phyloP scores from a whole-genome alignment of 1,140 invertebrate species.

The Piezodorus guildinii region DNA sequence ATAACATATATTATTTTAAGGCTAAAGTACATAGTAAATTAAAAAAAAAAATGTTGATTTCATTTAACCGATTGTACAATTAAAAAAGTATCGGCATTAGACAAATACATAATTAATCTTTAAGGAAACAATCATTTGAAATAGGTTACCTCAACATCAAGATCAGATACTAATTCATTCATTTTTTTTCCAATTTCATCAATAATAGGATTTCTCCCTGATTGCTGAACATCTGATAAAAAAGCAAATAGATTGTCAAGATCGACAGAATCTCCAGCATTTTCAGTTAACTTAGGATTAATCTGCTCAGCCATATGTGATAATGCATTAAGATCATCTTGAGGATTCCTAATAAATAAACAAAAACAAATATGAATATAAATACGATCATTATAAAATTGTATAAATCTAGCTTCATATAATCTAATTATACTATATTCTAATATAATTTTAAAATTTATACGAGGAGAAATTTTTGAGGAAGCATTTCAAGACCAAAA shows the following conservation, averaged over 20 bases:
- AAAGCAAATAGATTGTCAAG: slow-evolving; percentile 90
- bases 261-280: slow-evolving; percentile 60
- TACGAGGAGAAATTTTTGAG: too few species aligned
- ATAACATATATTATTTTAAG: background rate
- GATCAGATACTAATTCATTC: slow-evolving; percentile 65
- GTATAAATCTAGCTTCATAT: too few species aligned
- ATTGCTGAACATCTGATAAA: slow-evolving; percentile 56
- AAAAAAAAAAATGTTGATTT: too few species aligned
- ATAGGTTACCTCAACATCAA: slow-evolving; percentile 49
- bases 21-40: too few species aligned
- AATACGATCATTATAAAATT: too few species aligned
- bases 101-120: background rate
- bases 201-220: slow-evolving; percentile 50
- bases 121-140: background rate
- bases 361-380: background rate
- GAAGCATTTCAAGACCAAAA: too few species aligned
- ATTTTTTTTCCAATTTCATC: slow-evolving; percentile 77
- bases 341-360: slow-evolving; percentile 53
- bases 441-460: too few species aligned
- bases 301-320: slow-evolving; percentile 65
- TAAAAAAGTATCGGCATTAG: too few species aligned
- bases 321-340: slow-evolving; percentile 61
- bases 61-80: too few species aligned
- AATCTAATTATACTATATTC: too few species aligned
- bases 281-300: slow-evolving; percentile 47